A percentile compares a stretch with the other conserved stretches of the same genome.
Evolutionary conservation across 2,113 vertebrate genomes (phyloP).

Genomic region (Thymallus thymallus): DNA sequence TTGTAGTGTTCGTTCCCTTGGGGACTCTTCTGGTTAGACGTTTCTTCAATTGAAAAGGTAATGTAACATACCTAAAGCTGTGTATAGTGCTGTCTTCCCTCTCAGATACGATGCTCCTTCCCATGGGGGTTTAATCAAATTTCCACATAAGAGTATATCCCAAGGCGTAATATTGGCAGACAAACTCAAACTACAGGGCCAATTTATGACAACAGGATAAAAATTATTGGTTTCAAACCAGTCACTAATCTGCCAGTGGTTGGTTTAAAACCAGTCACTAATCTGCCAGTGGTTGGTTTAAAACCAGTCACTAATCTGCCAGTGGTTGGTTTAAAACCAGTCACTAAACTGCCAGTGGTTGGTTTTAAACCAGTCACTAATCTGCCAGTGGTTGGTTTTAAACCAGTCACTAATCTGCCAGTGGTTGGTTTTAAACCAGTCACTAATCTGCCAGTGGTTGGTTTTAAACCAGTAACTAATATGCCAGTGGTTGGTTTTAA

Average conservation of each 20-base stretch:
- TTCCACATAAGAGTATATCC: constrained; percentile 13
- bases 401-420: too few relatives aligned
- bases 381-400: too few relatives aligned
- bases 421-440: constrained; percentile 17
- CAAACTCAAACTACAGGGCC: constrained; percentile 28
- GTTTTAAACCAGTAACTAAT: too few relatives aligned
- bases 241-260: constrained; percentile 7
- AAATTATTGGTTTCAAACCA: constrained; percentile 11
- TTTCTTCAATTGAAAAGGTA: constrained; percentile 42
- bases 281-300: too few relatives aligned
- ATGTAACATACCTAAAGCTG: constrained; percentile 36
- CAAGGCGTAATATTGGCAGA: constrained; percentile 42
- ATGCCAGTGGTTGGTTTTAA: too few relatives aligned
- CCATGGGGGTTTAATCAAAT: not conserved
- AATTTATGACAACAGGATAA: constrained; percentile 27
- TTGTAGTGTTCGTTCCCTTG: constrained; percentile 54
- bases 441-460: not conserved
- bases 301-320: too few relatives aligned
- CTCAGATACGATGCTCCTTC: too few relatives aligned
- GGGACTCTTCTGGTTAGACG: constrained; percentile 50
- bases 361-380: too few relatives aligned
- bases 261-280: too few relatives aligned
- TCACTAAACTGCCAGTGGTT: too few relatives aligned
- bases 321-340: too few relatives aligned
- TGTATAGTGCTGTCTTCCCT: not conserved